These are phyloP conservation scores for Crocidura indochinensis DNA, from an alignment of 2,797 vertebrate genomes.

Conservation along the genomic window DNA sequence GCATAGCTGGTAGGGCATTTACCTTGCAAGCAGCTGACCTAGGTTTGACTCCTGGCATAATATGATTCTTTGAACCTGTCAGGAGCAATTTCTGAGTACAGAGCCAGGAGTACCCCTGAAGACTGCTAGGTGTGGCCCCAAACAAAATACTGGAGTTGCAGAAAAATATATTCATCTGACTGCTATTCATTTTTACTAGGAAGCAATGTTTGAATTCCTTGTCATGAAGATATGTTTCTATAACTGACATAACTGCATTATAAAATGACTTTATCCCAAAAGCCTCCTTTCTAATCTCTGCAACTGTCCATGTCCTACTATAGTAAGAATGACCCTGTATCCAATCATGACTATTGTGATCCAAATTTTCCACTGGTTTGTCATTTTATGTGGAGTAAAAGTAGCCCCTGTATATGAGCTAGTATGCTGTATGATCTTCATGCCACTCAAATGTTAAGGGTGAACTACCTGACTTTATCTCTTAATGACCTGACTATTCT, in stretches of 20 bases:
- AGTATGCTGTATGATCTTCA: not conserved
- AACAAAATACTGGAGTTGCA: not conserved
- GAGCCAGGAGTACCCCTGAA: too few species aligned
- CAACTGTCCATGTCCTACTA: not conserved
- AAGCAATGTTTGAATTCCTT: conserved; percentile 35
- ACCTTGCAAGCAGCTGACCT: too few species aligned
- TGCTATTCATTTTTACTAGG: not conserved
- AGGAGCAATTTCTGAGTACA: too few species aligned
- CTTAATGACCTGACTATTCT: not conserved
- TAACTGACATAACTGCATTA: not conserved
- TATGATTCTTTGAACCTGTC: too few species aligned
- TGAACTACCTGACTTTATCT: not conserved
- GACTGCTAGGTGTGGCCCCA: too few species aligned
- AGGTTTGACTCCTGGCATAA: too few species aligned
- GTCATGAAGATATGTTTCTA: not conserved
- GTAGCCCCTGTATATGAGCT: not conserved
- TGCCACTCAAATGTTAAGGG: not conserved
- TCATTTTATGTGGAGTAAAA: conserved; percentile 45
- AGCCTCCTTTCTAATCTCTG: not conserved
- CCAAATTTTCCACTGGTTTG: conserved; percentile 21
- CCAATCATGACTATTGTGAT: conserved; percentile 36
- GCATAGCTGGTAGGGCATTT: too few species aligned
- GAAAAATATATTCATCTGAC: not conserved
- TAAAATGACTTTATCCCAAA: conserved; percentile 16
- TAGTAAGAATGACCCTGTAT: conserved; percentile 25